Conservation (phyloP, 2,113 vertebrate genomes). For the Cromileptes altivelis region DNA sequence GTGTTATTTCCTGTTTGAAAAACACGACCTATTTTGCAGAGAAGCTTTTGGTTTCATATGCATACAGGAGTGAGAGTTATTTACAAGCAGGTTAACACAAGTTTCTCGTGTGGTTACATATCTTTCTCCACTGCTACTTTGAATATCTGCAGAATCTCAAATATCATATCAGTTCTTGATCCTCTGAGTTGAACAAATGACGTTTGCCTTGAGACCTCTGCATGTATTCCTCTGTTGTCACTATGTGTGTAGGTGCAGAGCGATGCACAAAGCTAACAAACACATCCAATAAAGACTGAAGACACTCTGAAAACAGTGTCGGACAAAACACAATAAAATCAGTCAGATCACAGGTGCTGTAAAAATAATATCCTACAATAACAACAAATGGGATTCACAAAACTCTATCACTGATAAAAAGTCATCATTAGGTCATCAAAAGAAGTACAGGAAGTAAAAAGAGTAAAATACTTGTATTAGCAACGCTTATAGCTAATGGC, state of each 20-base stretch:
- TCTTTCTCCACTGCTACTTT: neutral
- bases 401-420: neutral
- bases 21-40: neutral
- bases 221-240: neutral
- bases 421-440: neutral
- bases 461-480: neutral
- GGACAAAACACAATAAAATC: neutral
- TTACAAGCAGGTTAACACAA: neutral
- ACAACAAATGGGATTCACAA: neutral
- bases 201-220: neutral
- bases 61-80: neutral
- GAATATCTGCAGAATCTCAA: neutral
- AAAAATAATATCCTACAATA: too few species aligned
- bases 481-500: neutral
- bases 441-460: neutral
- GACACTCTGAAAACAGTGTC: too few species aligned
- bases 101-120: neutral
- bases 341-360: neutral
- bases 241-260: neutral
- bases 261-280: neutral
- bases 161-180: neutral
- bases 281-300: neutral
- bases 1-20: conserved; percentile 8
- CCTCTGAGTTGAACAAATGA: neutral
- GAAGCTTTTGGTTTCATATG: neutral